Conservation (phyloP, 2,888 invertebrate genomes). For the Cerceris ruficornis region DNA sequence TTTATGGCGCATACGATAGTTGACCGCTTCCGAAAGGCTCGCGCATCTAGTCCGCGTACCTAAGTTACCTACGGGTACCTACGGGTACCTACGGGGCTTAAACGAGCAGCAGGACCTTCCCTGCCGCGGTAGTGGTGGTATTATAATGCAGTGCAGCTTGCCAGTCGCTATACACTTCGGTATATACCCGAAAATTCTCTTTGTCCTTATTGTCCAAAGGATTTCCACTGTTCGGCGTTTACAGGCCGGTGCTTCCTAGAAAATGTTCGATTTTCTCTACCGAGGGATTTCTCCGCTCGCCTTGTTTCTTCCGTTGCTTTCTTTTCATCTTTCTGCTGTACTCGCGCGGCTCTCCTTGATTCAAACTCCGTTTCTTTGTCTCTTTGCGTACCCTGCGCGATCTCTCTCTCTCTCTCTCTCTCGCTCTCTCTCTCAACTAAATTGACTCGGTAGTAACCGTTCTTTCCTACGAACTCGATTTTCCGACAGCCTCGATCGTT, state of each 20-base stretch:
- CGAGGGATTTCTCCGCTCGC: constrained; percentile 40
- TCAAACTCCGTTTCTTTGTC: constrained; percentile 55
- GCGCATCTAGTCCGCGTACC: constrained; percentile 50
- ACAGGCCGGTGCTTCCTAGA: constrained; percentile 60
- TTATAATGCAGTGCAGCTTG: constrained; percentile 59
- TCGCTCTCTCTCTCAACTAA: constrained; percentile 4
- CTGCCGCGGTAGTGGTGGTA: constrained; percentile 30
- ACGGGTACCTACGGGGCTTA: constrained; percentile 36
- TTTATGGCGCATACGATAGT: constrained; percentile 49
- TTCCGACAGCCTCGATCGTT: background rate
- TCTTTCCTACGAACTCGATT: constrained; percentile 10
- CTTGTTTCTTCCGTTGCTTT: constrained; percentile 16
- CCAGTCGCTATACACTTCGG: constrained; percentile 68
- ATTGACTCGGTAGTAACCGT: constrained; percentile 34
- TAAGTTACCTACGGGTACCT: background rate
- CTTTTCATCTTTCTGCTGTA: constrained; percentile 16
- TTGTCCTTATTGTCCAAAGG: constrained; percentile 75
- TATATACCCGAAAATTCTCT: constrained; percentile 71
- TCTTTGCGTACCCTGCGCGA: constrained; percentile 55
- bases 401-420: too few relatives aligned
- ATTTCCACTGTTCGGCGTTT: constrained; percentile 62
- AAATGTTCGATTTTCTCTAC: constrained; percentile 64
- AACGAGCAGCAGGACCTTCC: constrained; percentile 37
- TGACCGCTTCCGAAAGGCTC: constrained; percentile 44
- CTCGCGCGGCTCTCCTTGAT: constrained; percentile 11